phyloP scores from a whole-genome alignment of 2,888 invertebrate genomes.

The Pyrochroa serraticornis region DNA sequence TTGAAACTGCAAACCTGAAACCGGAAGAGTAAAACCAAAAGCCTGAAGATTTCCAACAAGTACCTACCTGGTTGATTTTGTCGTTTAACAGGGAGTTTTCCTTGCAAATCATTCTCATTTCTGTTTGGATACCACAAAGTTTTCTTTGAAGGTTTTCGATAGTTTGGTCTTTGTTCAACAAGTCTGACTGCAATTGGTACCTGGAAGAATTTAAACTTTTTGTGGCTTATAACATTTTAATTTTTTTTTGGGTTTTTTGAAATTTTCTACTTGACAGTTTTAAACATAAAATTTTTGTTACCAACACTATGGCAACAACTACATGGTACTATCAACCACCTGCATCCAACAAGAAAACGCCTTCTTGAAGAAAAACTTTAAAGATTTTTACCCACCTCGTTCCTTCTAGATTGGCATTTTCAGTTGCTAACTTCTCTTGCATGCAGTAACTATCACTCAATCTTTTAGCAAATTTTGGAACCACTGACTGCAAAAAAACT shows the following conservation, averaged over 20 bases:
- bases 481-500: conserved; percentile 35
- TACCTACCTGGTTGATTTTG: conserved; percentile 56
- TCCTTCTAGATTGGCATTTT: conserved; percentile 71
- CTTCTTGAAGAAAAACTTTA: no score
- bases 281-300: no score
- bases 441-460: conserved; percentile 69
- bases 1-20: conserved; percentile 13
- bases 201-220: conserved; percentile 52
- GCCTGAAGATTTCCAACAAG: conserved; percentile 18
- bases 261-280: conserved; percentile 2
- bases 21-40: not conserved
- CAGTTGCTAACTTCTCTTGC: conserved; percentile 71
- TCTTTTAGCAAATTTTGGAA: conserved; percentile 60
- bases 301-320: not conserved
- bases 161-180: conserved; percentile 68
- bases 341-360: no score
- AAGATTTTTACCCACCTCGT: conserved; percentile 64
- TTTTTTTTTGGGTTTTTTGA: conserved; percentile 8
- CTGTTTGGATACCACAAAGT: conserved; percentile 66
- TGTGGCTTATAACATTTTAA: not conserved
- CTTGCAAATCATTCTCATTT: conserved; percentile 67
- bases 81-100: conserved; percentile 66
- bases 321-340: not conserved
- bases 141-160: conserved; percentile 68
- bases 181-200: conserved; percentile 68